Base-by-base conservation (phyloP, 2,888 invertebrate species). In the Pterobdella sp. region DNA sequence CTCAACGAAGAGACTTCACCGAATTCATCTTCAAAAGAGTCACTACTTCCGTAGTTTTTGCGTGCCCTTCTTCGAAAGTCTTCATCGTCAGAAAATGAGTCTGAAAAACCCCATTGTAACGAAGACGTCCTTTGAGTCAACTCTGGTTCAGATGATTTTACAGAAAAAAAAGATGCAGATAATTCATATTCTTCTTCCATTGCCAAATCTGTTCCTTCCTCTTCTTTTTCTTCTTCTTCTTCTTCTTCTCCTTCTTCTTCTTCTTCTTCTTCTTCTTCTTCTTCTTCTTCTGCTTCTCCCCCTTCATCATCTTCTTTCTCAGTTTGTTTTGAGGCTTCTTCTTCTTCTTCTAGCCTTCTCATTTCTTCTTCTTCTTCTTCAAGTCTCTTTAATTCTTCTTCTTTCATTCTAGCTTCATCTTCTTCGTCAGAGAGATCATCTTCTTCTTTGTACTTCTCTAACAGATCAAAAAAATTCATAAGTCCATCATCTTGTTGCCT, bases 181-280 rank as follows among this genome's bases (percentile, higher is more conserved):
- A n/a, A n/a, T n/a, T n/a, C n/a, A n/a, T n/a, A n/a, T n/a, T n/a
- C n/a, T n/a, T n/a, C n/a, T n/a, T n/a, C n/a, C n/a, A n/a, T n/a
- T n/a, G n/a, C n/a, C n/a, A n/a, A n/a, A n/a, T n/a, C 49, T 22
- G 10, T 42, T 7, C 49, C 49, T 42, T 14, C 7, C 7, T 42
- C 49, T 14, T 56, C 60, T 56, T 56, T 26, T 18, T 56, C 60
- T 56, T n/a, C 60, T 26, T 56, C 60, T 56, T 22, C 49, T 42
- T 22, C 22, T 42, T 42, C 49, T 42, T 3, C 60, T 56, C n/a
- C 60, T 56, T n/a, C 60, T 26, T 56, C 60, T 56, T 22, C 49
- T 42, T 22, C 22, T 42, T 42, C 49, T 42, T 3, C 60, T 56
- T 56, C 60, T 3, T 4, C 10, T 56, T 56, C 60, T 14, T 56